These are phyloP conservation scores for Strix occidentalis DNA, from an alignment of 2,797 vertebrate genomes.

Conservation along the genomic window DNA sequence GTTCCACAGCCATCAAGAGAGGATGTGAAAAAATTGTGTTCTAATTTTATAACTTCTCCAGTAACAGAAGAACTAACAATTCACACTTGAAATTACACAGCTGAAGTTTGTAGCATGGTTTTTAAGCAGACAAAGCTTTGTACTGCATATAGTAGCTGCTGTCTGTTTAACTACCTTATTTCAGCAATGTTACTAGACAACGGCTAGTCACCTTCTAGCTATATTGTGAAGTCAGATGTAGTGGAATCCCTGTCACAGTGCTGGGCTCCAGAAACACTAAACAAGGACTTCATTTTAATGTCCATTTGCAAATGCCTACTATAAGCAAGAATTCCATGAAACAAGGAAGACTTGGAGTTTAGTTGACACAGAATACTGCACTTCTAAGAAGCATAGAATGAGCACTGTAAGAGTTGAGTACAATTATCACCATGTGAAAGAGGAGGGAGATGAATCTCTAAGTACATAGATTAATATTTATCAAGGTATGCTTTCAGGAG, in stretches of 20 bases:
- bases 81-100: neutral
- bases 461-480: neutral
- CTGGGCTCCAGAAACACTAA: neutral
- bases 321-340: neutral
- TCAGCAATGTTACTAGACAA: neutral
- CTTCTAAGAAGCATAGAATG: neutral
- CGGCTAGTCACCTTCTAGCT: accelerated
- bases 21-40: neutral
- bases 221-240: neutral
- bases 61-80: neutral
- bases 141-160: neutral
- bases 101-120: accelerated
- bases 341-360: neutral
- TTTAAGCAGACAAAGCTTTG: neutral
- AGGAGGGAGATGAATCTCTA: neutral
- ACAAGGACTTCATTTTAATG: neutral
- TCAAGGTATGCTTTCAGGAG: neutral
- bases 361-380: neutral
- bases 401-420: neutral
- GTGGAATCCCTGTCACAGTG: neutral
- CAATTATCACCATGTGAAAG: neutral
- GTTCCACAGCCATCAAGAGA: neutral
- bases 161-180: neutral
- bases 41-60: neutral
- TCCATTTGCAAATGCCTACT: neutral